Evolutionary conservation across 2,888 invertebrate genomes (phyloP).

Genomic region (Belgica antarctica): DNA sequence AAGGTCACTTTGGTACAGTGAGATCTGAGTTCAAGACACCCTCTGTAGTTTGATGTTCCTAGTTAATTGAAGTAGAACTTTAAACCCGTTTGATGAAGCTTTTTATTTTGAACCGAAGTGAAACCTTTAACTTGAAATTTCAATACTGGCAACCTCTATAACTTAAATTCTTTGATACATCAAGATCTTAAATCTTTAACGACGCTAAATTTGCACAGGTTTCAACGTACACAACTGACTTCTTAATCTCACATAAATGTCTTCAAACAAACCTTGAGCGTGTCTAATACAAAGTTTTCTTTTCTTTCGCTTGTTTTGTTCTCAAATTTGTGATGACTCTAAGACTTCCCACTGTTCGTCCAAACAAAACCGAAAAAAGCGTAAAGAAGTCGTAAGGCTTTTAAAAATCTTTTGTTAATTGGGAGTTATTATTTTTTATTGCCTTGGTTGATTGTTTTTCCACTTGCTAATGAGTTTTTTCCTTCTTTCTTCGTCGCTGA

Average conservation of each 20-base stretch:
- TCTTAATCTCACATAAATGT: too few relatives aligned
- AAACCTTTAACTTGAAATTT: too few relatives aligned
- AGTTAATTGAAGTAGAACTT: background rate
- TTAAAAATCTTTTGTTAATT: constrained; percentile 37
- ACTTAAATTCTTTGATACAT: too few relatives aligned
- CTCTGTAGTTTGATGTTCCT: too few relatives aligned
- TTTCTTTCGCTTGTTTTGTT: background rate
- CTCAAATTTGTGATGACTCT: constrained; percentile 21
- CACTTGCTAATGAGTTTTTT: constrained; percentile 37
- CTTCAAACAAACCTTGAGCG: background rate
- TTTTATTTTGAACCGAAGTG: too few relatives aligned
- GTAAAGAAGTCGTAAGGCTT: constrained; percentile 24
- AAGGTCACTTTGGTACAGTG: too few relatives aligned
- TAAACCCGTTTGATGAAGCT: background rate
- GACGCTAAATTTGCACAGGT: too few relatives aligned
- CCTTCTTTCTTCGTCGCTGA: background rate
- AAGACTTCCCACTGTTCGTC: constrained; percentile 37
- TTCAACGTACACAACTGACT: too few relatives aligned
- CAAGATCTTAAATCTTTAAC: too few relatives aligned
- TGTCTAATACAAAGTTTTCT: background rate
- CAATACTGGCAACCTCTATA: too few relatives aligned
- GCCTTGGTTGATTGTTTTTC: constrained; percentile 28
- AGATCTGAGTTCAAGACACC: too few relatives aligned
- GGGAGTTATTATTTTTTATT: constrained; percentile 41
- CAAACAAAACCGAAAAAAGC: constrained; percentile 18